Evolutionary conservation across 2,888 invertebrate genomes (phyloP), one percentile per base, ranked within the genome.

Genomic region (Cistogaster globosa): DNA sequence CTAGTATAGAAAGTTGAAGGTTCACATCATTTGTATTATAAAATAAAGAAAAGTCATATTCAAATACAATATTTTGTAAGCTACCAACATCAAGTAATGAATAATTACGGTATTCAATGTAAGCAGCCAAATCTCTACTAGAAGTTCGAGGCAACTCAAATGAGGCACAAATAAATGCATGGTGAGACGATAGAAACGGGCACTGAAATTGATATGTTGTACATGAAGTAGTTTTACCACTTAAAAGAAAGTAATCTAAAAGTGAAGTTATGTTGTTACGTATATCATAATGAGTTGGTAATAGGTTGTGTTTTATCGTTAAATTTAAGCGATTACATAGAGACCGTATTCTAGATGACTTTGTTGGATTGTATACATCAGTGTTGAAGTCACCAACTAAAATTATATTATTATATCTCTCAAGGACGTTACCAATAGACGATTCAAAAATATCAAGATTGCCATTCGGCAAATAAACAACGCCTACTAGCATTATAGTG

Each of bases 201-300:
- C 20, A 55, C 8, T 55, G 22, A 11, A 55, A 12, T 22, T 55
- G 55, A 12, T 22, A 22, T 4, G 55, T 55, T n/a, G 9, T 22
- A 8, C 7, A 12, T 11, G 9, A 20, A 20, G 22, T 9, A 20
- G 11, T 7, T 8, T 55, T 7, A 12, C 55, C 22, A 55, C 22
- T 22, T 55, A 55, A 20, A 55, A 55, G 55, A 55, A 55, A 55
- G 20, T 55, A 55, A 55, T 55, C 55, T 22, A 55, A 20, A 55
- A 55, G 55, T 20, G 55, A 12, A 20, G 18, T 22, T 18, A 7
- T 26, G 26, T 26, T 26, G 26, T 26, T 26, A 26, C 26, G 26
- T 26, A 26, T 26, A 26, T 26, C 26, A 26, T 26, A 26, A 26
- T 26, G 26, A 26, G 26, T 26, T 26, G 26, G 26, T 26, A 26